Conservation (phyloP, 1,140 invertebrate genomes). For the Neodiprion fabricii region DNA sequence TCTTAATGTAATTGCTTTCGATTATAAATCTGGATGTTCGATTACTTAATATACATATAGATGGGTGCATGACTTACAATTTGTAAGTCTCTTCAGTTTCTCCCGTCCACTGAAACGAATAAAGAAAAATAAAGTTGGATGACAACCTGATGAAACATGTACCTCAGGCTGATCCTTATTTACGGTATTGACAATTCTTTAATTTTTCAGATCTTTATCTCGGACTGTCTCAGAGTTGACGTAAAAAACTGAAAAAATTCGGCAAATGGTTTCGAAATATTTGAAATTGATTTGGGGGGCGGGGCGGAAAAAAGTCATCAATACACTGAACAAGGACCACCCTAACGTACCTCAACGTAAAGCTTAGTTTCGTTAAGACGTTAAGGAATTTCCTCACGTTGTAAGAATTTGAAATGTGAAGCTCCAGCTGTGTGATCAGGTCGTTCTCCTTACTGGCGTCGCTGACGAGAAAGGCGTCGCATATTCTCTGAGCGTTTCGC, state of each 20-base stretch:
- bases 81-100: neutral
- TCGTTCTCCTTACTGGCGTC: slow-evolving; percentile 78
- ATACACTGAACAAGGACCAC: too few species aligned
- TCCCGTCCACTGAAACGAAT: slow-evolving; percentile 9
- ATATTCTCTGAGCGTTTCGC: slow-evolving; percentile 72
- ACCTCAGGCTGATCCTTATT: neutral
- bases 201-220: too few species aligned
- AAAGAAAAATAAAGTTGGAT: neutral
- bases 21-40: neutral
- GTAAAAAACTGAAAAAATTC: too few species aligned
- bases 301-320: too few species aligned
- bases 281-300: too few species aligned
- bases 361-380: slow-evolving; percentile 16
- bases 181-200: neutral
- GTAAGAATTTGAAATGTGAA: slow-evolving; percentile 64
- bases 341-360: too few species aligned
- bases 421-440: slow-evolving; percentile 71
- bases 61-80: slow-evolving; percentile 23
- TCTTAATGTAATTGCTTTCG: slow-evolving; percentile 44
- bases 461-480: slow-evolving; percentile 79
- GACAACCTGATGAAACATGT: neutral
- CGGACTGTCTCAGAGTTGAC: too few species aligned
- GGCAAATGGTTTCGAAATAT: too few species aligned
- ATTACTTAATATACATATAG: neutral
- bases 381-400: slow-evolving; percentile 43